Conservation (phyloP, 2,797 vertebrate genomes). For the Rhinogobio ventralis region DNA sequence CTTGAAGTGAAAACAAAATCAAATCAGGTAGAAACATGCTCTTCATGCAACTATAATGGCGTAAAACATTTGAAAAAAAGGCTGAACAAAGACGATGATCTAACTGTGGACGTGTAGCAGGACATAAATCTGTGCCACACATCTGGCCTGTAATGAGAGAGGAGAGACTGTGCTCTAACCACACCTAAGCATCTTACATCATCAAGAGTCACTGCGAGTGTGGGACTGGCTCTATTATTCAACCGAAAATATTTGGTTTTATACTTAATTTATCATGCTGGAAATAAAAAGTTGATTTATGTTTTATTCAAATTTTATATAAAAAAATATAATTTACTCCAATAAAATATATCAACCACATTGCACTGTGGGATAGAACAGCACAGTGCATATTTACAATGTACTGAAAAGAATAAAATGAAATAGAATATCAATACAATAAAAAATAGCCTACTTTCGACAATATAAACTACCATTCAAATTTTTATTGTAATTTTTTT, state of each 20-base stretch:
- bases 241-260: neutral
- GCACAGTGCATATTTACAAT: no score
- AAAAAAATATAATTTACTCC: neutral
- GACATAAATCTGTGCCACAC: slow-evolving; percentile 6
- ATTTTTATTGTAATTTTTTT: no score
- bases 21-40: slow-evolving; percentile 2
- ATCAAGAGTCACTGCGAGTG: neutral
- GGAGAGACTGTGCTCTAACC: neutral
- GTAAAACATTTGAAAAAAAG: neutral
- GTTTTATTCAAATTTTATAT: neutral
- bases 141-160: neutral
- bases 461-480: neutral
- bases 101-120: neutral
- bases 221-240: neutral
- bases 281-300: neutral
- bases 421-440: neutral
- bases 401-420: neutral
- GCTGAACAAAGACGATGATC: neutral
- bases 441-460: neutral
- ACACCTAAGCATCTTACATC: neutral
- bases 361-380: neutral
- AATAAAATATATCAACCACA: neutral
- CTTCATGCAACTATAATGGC: neutral
- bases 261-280: neutral
- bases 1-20: neutral